Base-by-base conservation (phyloP, 2,888 invertebrate species). In the Cataglyphis albicans region DNA sequence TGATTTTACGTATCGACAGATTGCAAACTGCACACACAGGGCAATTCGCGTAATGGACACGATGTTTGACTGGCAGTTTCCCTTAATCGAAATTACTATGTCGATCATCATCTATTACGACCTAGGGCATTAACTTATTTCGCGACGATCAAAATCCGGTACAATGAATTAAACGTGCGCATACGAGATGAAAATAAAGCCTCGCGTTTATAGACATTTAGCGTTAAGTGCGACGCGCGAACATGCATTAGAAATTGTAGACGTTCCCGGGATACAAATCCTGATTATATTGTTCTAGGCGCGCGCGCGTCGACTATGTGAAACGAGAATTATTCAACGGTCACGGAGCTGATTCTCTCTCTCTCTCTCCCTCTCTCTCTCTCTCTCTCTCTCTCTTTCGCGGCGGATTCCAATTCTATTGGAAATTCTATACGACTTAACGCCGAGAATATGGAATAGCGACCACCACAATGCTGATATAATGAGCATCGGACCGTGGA, bases 371-470 rank as follows among this genome's bases (percentile, higher is more conserved):
- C 5, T 35, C 25, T 25, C 25, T 52, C 18, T n/a, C 32, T 32
- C 5, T 35, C 3, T 21, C 25, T 29, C 25, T 29, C 25, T 52
- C n/a, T n/a, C 32, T 32, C 5, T 35, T 2, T 21, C 21, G 32
- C 52, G 3, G 21, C 15, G 29, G 9, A 76, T 67, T 55, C 67
- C 65, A 35, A 75, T 75, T 76, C 76, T 29, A 63, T 67, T 55
- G 55, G 76, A 52, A 78, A 78, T 78, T 78, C 76, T 78, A 41
- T 41, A 41, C 18, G 68, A 78, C 55, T 78, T 68, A 78, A 57
- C 70, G 78, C 55, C 12, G 57, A 70, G 78, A 78, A 70, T 70
- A 70, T 78, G 70, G 76, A 70, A 68, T 48, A 76, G 29, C 68
- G 15, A 29, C 1, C 32, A 32, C 21, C 57, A 32, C 70, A 70